Conservation (phyloP, 2,888 invertebrate genomes). For the Agrochola litura region DNA sequence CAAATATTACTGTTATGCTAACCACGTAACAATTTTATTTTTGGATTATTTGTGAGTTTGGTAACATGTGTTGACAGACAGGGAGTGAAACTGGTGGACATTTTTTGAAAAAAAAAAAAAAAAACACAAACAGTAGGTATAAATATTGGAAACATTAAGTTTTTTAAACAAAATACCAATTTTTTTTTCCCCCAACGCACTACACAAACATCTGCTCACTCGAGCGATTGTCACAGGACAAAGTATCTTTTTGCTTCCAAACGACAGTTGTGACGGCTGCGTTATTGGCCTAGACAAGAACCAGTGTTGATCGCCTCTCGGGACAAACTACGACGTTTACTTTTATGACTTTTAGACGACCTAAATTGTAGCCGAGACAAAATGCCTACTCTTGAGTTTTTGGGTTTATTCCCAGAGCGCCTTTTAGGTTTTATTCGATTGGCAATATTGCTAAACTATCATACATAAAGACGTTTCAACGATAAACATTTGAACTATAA, state of each 20-base stretch:
- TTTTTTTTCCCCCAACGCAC: no score
- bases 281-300: conserved; percentile 35
- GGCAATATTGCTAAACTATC: conserved; percentile 21
- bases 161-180: background rate
- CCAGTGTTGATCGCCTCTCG: conserved; percentile 11
- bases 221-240: background rate
- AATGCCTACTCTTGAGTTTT: background rate
- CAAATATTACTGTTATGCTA: conserved; percentile 20
- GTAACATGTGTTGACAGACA: background rate
- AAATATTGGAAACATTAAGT: background rate
- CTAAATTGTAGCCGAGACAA: background rate
- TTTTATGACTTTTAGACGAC: conserved; percentile 24
- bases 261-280: conserved; percentile 1
- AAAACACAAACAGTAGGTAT: no score
- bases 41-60: conserved; percentile 14
- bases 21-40: conserved; percentile 31
- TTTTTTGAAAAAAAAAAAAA: background rate
- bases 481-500: background rate
- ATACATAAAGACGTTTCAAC: background rate
- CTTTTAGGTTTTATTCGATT: conserved; percentile 13
- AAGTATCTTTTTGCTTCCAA: conserved; percentile 17
- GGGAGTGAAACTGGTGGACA: background rate
- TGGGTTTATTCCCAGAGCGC: background rate
- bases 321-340: background rate
- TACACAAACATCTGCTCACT: conserved; percentile 4